phyloP scores from a whole-genome alignment of 2,113 vertebrate genomes.

The Marmota flaviventris region DNA sequence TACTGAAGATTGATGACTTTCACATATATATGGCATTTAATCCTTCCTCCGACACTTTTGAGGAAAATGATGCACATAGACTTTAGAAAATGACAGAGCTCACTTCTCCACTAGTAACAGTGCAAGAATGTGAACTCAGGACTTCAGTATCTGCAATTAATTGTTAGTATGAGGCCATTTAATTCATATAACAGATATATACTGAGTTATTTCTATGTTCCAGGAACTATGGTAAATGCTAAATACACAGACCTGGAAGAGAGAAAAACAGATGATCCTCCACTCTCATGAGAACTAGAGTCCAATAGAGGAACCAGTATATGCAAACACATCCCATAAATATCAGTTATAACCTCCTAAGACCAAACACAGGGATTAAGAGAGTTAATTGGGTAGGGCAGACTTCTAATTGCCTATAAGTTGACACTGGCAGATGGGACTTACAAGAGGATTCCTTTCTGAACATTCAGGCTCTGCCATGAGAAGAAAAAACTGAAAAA shows the following conservation, averaged over 20 bases:
- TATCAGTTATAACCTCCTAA: neutral
- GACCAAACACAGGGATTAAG: neutral
- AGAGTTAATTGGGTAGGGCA: neutral
- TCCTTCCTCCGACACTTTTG: neutral
- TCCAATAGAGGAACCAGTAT: neutral
- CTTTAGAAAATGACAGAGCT: neutral
- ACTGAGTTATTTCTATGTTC: neutral
- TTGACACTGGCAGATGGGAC: neutral
- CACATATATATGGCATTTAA: neutral
- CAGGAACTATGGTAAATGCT: neutral
- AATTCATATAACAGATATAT: neutral
- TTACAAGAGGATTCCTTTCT: neutral
- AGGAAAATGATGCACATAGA: constrained; percentile 8
- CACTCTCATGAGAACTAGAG: neutral
- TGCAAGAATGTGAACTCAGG: neutral
- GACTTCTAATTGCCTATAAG: neutral
- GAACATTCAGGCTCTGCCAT: neutral
- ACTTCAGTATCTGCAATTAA: neutral
- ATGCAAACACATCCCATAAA: neutral
- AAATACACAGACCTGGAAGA: neutral
- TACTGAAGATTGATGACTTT: neutral
- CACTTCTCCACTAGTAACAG: neutral
- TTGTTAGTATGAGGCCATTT: neutral
- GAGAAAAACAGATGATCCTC: neutral
- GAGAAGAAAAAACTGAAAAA: neutral